Evolutionary conservation across 1,140 invertebrate species (phyloP), one percentile per base, ranked within the genome.

Genomic region (Batillaria attramentaria): DNA sequence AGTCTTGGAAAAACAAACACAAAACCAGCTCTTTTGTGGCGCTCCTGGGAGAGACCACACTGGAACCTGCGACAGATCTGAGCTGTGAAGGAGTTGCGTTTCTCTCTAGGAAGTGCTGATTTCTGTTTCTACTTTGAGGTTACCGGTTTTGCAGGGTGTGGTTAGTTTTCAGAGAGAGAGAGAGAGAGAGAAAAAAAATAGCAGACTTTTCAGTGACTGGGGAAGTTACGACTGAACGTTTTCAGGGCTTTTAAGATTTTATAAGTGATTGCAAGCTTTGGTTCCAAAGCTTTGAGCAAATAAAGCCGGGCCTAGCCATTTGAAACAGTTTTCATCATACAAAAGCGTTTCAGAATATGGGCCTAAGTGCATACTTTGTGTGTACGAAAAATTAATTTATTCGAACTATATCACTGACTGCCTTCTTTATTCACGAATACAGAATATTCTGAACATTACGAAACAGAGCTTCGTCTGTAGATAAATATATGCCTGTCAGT

Each of bases 41-140:
- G 42, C 42, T 35, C 3, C 31, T 10, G 28, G n/a, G 37, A 18
- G 66, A 41, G 66, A 69, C 35, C 18, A 41, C 18, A 35, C 18
- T 35, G 66, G 24, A 69, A 69, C 37, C 37, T 37, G 66, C 39
- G 33, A 69, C 66, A n/a, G n/a, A n/a, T n/a, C n/a, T n/a, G n/a
- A n/a, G n/a, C n/a, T n/a, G n/a, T n/a, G n/a, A n/a, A n/a, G n/a
- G n/a, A n/a, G n/a, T n/a, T n/a, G n/a, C n/a, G n/a, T n/a, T n/a
- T n/a, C n/a, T n/a, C n/a, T n/a, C 37, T 13, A 18, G 66, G 13
- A 20, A 41, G 35, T 41, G 37, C 37, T 41, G n/a, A 69, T 41
- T 69, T 69, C 66, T 69, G 66, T 69, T 69, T 69, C 66, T 41
- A 69, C 66, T 41, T 41, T 18, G 37, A 41, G 66, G 18, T 69